A percentile compares a stretch with the other conserved stretches of the same genome.
phyloP scores from a whole-genome alignment of 2,888 invertebrate genomes.

The Dorcus hopei region DNA sequence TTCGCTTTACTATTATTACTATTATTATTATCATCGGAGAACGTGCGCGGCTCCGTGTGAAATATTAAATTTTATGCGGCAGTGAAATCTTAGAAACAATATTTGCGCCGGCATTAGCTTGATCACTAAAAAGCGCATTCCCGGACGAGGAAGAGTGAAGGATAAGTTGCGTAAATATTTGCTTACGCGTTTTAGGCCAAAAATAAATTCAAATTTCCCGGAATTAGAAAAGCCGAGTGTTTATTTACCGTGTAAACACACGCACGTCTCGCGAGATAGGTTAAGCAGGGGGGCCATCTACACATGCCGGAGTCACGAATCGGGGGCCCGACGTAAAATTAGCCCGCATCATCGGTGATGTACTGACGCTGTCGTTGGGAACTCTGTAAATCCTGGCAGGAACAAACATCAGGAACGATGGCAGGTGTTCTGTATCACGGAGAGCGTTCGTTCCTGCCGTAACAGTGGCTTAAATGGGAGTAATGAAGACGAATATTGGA shows the following conservation, averaged over 20 bases:
- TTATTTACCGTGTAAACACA: constrained; percentile 11
- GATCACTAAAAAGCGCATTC: too few species aligned
- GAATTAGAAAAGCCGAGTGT: constrained; percentile 11
- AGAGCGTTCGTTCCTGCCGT: constrained; percentile 16
- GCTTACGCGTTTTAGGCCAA: neutral
- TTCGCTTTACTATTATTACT: constrained; percentile 4
- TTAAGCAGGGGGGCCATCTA: constrained; percentile 15
- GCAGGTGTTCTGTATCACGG: constrained; percentile 25
- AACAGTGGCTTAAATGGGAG: constrained; percentile 16
- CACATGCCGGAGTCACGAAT: constrained; percentile 17
- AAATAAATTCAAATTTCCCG: constrained; percentile 12
- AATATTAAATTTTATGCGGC: neutral
- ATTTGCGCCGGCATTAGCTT: too few species aligned
- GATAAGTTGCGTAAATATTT: too few species aligned
- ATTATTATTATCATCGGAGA: neutral
- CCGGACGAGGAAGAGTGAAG: too few species aligned
- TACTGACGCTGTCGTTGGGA: constrained; percentile 22
- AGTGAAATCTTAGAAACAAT: neutral
- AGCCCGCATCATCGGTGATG: constrained; percentile 22
- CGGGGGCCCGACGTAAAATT: constrained; percentile 22
- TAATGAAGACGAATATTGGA: constrained; percentile 14
- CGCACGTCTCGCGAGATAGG: constrained; percentile 12
- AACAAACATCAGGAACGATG: constrained; percentile 25
- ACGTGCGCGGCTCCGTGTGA: neutral
- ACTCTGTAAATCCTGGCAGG: constrained; percentile 26